These are phyloP conservation scores for Sabatieria punctata DNA, from an alignment of 2,888 invertebrate genomes.

Conservation along the genomic window DNA sequence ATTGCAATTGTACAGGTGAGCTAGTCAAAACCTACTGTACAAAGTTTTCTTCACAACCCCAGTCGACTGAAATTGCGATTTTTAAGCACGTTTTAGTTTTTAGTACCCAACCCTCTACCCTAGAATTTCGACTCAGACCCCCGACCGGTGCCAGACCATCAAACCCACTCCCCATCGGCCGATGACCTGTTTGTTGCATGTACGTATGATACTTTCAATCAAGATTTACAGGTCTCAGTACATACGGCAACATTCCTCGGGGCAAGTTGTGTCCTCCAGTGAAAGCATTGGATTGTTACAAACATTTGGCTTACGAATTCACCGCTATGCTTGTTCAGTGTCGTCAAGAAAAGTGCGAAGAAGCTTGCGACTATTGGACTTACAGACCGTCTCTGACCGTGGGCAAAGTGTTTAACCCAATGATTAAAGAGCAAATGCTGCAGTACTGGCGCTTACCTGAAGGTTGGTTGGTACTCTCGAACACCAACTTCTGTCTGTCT, in stretches of 20 bases:
- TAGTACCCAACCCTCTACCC: too few relatives aligned
- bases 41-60: too few relatives aligned
- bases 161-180: too few relatives aligned
- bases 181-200: too few relatives aligned
- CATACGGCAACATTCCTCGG: neutral
- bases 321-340: neutral
- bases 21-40: too few relatives aligned
- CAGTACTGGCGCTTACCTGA: neutral
- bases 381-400: neutral
- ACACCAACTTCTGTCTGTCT: too few relatives aligned
- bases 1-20: slow-evolving; percentile 6
- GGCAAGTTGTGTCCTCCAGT: neutral
- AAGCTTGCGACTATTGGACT: neutral
- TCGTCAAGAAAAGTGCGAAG: neutral
- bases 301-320: neutral
- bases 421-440: neutral
- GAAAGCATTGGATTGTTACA: neutral
- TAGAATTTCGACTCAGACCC: too few relatives aligned
- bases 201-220: too few relatives aligned
- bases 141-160: too few relatives aligned
- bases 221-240: neutral
- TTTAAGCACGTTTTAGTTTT: too few relatives aligned
- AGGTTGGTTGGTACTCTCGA: neutral
- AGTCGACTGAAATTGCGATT: too few relatives aligned
- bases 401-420: slow-evolving; percentile 2